Base-by-base conservation (phyloP, 2,888 invertebrate species). In the Aleiodes leptofemur region DNA sequence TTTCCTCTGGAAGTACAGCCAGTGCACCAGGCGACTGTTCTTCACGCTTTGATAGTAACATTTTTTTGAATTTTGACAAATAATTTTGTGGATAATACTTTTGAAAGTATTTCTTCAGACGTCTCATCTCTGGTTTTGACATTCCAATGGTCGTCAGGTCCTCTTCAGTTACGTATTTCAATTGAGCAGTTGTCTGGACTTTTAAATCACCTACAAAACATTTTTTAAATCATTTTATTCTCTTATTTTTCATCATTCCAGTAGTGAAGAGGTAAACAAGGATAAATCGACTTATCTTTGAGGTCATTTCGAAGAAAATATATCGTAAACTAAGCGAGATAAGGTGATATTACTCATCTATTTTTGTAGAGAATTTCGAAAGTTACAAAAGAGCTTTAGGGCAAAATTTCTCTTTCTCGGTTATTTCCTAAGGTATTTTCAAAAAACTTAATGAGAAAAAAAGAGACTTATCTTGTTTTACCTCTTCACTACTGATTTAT, bases 71-170 rank as follows among this genome's bases (percentile, higher is more conserved):
- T 90, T 97, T 98, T 50, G 95, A 95, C 76, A 98, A 91, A 87
- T 98, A 97, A 81, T 97, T 97, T 87, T 97, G 97, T 0, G 98
- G 97, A 88, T 95, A 97, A 90, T 97, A 96, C 90, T 96, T 97
- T 79, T 96, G 95, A 88, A 97, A 98, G 88, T 95, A 96, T 90
- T 98, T 98, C 86, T 97, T 96, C 80, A 98, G 93, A 74, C 98
- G 92, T 77, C 98, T 93, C 91, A 98, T 97, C 91, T 99, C 99
- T 34, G 98, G 98, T 85, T 95, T 95, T 14, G 97, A 96, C 92
- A 98, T 94, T 14, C 98, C 98, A 85, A 99, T 95, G 82, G 96
- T 95, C 72, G 93, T 91, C 78, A 99, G 91, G 90, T 99, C 99
- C 84, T 97, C 96, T 85, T 96, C 97, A 53, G 96, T 95, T 66